These are phyloP conservation scores for Anser brachyrhynchus DNA, from an alignment of 2,113 vertebrate genomes.

Conservation along the genomic window DNA sequence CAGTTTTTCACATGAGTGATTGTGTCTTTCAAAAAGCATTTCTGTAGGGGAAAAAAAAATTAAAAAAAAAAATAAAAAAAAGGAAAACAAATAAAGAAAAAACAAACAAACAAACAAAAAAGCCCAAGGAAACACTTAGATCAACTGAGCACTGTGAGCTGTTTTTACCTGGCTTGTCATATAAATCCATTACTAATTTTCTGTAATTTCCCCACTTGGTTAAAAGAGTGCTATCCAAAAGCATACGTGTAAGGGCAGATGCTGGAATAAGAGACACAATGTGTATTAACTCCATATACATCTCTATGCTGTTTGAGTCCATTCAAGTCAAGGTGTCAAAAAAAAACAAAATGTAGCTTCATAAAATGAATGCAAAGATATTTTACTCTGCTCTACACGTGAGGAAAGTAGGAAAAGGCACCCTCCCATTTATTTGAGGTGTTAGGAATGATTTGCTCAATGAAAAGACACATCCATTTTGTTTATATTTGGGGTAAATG, in stretches of 20 bases:
- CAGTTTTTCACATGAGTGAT: background rate
- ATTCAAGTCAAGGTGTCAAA: background rate
- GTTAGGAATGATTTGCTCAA: background rate
- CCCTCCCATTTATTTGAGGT: background rate
- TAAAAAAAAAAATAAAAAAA: background rate
- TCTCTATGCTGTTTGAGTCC: background rate
- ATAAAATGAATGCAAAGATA: background rate
- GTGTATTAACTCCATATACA: background rate
- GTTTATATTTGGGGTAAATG: background rate
- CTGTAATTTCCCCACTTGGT: background rate
- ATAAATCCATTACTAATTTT: constrained; percentile 13
- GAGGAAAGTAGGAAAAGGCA: background rate
- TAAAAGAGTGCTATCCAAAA: constrained; percentile 27
- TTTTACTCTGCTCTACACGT: background rate
- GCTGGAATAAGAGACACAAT: background rate
- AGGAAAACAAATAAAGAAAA: background rate
- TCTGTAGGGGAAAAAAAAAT: background rate
- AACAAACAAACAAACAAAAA: background rate
- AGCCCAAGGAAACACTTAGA: background rate
- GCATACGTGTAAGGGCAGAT: background rate
- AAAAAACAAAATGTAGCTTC: background rate
- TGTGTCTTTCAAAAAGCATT: background rate
- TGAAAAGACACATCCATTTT: background rate
- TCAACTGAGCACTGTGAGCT: background rate
- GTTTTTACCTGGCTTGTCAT: background rate